A percentile compares a stretch with the other conserved stretches of the same genome.
These are phyloP conservation scores for Drosophila sp. DNA, from an alignment of 1,140 invertebrate species.

Conservation along the genomic window DNA sequence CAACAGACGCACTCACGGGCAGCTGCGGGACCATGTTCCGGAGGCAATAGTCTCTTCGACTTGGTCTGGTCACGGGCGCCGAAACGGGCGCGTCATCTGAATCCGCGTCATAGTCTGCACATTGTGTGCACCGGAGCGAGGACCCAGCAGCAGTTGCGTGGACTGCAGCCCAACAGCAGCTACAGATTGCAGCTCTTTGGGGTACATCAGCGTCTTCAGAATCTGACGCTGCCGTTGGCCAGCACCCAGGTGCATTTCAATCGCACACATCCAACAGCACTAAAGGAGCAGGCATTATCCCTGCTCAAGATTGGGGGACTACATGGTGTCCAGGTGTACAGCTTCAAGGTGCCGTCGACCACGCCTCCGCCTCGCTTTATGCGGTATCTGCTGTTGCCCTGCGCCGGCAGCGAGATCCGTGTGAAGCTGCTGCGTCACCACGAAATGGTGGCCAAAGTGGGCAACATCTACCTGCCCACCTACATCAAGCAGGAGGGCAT, in stretches of 20 bases:
- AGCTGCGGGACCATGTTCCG: conserved; percentile 31
- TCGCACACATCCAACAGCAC: conserved; percentile 65
- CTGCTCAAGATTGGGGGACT: conserved; percentile 72
- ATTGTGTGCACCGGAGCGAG: conserved; percentile 77
- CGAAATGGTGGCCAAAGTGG: conserved; percentile 44
- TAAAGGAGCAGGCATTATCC: conserved; percentile 62
- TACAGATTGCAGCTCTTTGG: conserved; percentile 80
- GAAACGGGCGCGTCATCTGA: conserved; percentile 63
- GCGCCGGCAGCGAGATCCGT: conserved; percentile 76
- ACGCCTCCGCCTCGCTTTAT: conserved; percentile 43
- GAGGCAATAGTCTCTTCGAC: conserved; percentile 54
- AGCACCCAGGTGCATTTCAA: conserved; percentile 71
- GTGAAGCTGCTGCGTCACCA: conserved; percentile 66
- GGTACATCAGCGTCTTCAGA: conserved; percentile 70
- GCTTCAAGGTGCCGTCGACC: conserved; percentile 74
- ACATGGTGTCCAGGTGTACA: conserved; percentile 76
- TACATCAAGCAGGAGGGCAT: conserved; percentile 67
- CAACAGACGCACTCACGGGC: conserved; percentile 27
- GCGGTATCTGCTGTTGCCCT: conserved; percentile 73
- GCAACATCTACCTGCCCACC: conserved; percentile 72
- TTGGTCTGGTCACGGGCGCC: conserved; percentile 64
- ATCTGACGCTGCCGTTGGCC: conserved; percentile 72
- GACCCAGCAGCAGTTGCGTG: conserved; percentile 68
- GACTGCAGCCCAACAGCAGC: conserved; percentile 62
- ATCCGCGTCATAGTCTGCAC: conserved; percentile 66